Percentiles rank a stretch among this genome's conserved stretches.
Conservation (phyloP, 2,888 invertebrate species). For the Chesias legatella region DNA sequence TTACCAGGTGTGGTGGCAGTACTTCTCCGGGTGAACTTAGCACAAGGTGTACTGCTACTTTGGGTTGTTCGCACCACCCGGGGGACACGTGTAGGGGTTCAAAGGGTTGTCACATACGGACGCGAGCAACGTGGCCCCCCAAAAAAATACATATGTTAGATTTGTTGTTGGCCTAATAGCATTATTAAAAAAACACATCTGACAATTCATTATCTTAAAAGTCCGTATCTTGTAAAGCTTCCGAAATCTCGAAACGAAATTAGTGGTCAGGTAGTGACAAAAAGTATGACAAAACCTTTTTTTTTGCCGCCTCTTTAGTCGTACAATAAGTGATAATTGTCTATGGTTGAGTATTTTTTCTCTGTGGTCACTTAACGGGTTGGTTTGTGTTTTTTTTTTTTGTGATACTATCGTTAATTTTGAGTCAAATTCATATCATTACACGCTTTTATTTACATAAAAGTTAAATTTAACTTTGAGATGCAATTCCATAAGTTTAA, state of each 20-base stretch:
- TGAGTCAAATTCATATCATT: too few relatives aligned
- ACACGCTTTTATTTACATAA: too few relatives aligned
- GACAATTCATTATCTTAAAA: slow-evolving; percentile 27
- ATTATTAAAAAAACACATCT: slow-evolving; percentile 6
- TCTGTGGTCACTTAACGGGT: slow-evolving; percentile 13
- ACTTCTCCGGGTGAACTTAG: too few relatives aligned
- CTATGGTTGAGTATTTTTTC: slow-evolving; percentile 20
- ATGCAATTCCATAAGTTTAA: too few relatives aligned
- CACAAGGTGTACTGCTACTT: too few relatives aligned
- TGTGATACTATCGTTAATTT: neutral
- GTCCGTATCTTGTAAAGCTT: slow-evolving; percentile 24
- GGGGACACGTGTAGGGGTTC: too few relatives aligned
- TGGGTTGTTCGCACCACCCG: too few relatives aligned
- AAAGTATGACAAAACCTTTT: slow-evolving; percentile 23
- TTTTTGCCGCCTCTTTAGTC: slow-evolving; percentile 27
- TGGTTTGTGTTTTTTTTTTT: slow-evolving; percentile 3
- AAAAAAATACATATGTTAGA: too few relatives aligned
- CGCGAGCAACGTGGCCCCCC: too few relatives aligned
- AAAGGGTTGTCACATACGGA: too few relatives aligned
- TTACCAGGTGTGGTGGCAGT: too few relatives aligned
- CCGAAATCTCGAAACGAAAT: slow-evolving; percentile 23
- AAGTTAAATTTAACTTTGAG: too few relatives aligned
- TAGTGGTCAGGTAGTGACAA: slow-evolving; percentile 27
- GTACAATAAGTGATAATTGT: slow-evolving; percentile 30
- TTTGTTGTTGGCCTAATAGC: neutral